Conservation (phyloP, 53 echinoderm and acorn worm species). For the Mesocentrotus franciscanus region DNA sequence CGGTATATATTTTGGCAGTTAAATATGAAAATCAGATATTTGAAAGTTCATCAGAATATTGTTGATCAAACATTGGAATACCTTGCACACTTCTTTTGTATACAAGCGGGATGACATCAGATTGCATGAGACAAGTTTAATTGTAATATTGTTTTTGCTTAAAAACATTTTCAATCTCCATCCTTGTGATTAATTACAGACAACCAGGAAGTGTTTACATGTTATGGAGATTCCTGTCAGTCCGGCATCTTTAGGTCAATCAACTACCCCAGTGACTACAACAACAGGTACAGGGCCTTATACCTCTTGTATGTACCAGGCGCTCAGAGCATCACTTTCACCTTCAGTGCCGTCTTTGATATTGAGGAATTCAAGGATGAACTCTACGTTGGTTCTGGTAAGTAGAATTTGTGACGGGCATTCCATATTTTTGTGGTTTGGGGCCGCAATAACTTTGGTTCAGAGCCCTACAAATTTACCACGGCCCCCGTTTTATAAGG, state of each 20-base stretch:
- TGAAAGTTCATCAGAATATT: too few species aligned
- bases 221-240: constrained; percentile 76
- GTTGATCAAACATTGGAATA: too few species aligned
- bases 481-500: too few species aligned
- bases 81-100: too few species aligned
- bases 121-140: too few species aligned
- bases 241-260: constrained; percentile 71
- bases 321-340: constrained; percentile 78
- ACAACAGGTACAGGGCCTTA: constrained; percentile 71
- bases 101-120: too few species aligned
- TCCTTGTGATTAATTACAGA: not conserved
- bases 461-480: too few species aligned
- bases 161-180: not conserved
- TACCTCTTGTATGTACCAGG: constrained; percentile 89
- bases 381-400: constrained; percentile 83
- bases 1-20: too few species aligned
- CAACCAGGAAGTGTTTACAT: constrained; percentile 75
- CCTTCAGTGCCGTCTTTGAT: constrained; percentile 74
- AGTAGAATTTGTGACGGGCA: not conserved
- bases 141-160: too few species aligned
- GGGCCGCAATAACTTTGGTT: too few species aligned
- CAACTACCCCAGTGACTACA: constrained; percentile 77
- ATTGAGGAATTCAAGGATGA: constrained; percentile 92
- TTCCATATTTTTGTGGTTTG: not conserved
- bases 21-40: too few species aligned